These are phyloP conservation scores for Talpa occidentalis DNA, from an alignment of 2,113 vertebrate genomes.

Conservation along the genomic window DNA sequence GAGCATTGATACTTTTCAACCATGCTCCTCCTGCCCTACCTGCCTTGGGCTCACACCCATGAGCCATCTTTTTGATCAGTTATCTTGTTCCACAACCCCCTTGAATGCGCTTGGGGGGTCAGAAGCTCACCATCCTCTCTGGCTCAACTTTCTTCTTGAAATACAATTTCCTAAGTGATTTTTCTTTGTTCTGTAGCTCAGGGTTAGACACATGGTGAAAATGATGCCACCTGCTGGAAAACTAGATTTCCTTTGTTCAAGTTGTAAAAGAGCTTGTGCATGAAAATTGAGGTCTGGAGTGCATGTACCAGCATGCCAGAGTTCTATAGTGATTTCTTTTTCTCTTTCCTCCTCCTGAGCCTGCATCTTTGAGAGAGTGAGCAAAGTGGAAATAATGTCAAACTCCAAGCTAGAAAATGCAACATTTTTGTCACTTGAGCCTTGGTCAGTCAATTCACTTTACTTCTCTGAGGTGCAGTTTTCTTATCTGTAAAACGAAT, in stretches of 20 bases:
- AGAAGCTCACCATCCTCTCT: background rate
- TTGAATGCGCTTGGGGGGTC: background rate
- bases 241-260: slow-evolving; percentile 12
- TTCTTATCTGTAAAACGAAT: background rate
- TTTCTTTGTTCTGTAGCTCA: background rate
- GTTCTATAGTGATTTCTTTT: background rate
- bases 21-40: background rate
- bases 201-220: background rate
- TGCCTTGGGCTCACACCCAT: background rate
- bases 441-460: background rate
- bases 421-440: background rate
- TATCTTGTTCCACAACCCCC: background rate
- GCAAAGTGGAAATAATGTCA: background rate
- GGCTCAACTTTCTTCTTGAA: background rate
- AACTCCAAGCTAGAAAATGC: background rate
- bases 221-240: background rate
- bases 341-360: background rate
- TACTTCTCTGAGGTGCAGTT: background rate
- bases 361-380: background rate
- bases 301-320: background rate
- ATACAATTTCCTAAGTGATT: background rate
- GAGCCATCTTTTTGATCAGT: background rate
- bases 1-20: background rate
- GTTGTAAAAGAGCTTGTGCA: background rate
- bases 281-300: background rate